A percentile compares a stretch with the other conserved stretches of the same genome.
phyloP scores from a whole-genome alignment of 2,113 vertebrate genomes.

The Chlamydotis undulata region DNA sequence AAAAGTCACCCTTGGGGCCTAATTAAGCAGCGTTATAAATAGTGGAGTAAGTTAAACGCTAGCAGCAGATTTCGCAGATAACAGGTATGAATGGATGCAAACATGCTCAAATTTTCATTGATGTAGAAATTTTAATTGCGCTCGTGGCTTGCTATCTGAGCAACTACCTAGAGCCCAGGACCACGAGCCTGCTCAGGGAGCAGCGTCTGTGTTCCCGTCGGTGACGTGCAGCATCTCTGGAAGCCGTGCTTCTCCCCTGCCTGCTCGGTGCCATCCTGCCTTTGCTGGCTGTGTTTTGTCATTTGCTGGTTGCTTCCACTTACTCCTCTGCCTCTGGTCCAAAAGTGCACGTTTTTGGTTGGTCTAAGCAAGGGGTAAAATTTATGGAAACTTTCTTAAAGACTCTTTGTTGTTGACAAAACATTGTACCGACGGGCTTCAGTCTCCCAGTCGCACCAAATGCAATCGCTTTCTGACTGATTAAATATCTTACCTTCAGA shows the following conservation, averaged over 20 bases:
- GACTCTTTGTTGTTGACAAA: not conserved
- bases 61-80: not conserved
- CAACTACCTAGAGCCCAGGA: not conserved
- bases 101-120: not conserved
- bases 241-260: not conserved
- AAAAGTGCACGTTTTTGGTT: not conserved
- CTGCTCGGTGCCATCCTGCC: fast-evolving
- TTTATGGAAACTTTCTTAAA: not conserved
- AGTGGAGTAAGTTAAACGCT: not conserved
- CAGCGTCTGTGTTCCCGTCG: fast-evolving
- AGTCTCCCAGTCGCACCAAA: not conserved
- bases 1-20: constrained; percentile 39
- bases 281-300: not conserved
- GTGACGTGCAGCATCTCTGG: not conserved
- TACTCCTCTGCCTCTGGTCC: not conserved
- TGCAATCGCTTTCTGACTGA: constrained; percentile 30
- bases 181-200: fast-evolving
- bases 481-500: constrained; percentile 42
- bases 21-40: constrained; percentile 30
- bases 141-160: not conserved
- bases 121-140: not conserved
- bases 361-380: not conserved
- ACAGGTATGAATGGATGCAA: not conserved
- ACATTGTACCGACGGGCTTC: not conserved
- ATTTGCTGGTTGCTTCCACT: not conserved